Evolutionary conservation across 2,797 vertebrate species (phyloP).

Genomic region (Gymnothorax javanicus): DNA sequence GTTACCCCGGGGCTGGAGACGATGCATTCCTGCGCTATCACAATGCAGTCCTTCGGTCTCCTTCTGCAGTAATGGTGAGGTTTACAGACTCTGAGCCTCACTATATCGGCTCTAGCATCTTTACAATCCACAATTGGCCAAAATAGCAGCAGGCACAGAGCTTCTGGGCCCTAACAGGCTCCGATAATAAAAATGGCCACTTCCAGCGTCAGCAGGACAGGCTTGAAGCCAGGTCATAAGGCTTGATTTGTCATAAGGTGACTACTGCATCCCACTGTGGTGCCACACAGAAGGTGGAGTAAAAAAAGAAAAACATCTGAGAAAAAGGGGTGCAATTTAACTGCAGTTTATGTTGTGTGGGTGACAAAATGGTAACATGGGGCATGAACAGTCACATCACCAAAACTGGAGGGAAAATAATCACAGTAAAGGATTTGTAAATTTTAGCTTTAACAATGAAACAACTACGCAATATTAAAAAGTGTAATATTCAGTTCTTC

Average conservation of each 20-base stretch:
- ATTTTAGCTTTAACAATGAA: neutral
- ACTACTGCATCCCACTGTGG: neutral
- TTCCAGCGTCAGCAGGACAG: neutral
- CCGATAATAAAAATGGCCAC: neutral
- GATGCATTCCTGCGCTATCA: neutral
- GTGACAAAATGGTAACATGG: neutral
- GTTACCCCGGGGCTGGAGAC: neutral
- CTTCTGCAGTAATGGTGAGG: neutral
- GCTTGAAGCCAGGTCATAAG: neutral
- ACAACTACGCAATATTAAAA: neutral
- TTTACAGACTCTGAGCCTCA: neutral
- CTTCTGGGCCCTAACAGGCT: neutral
- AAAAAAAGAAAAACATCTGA: neutral
- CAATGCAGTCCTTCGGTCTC: neutral
- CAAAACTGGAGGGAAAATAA: neutral
- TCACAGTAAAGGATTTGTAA: neutral
- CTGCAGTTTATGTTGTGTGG: neutral
- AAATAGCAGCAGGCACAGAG: neutral
- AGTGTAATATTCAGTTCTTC: neutral
- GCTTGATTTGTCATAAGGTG: no score
- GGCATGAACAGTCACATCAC: neutral
- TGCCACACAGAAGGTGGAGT: no score
- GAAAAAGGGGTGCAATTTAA: neutral
- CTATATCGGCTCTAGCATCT: neutral
- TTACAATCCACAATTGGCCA: neutral